A percentile compares a stretch with the other conserved stretches of the same genome.
These are phyloP conservation scores for Misgurnus mizolepis DNA, from an alignment of 2,113 vertebrate genomes.

Conservation along the genomic window DNA sequence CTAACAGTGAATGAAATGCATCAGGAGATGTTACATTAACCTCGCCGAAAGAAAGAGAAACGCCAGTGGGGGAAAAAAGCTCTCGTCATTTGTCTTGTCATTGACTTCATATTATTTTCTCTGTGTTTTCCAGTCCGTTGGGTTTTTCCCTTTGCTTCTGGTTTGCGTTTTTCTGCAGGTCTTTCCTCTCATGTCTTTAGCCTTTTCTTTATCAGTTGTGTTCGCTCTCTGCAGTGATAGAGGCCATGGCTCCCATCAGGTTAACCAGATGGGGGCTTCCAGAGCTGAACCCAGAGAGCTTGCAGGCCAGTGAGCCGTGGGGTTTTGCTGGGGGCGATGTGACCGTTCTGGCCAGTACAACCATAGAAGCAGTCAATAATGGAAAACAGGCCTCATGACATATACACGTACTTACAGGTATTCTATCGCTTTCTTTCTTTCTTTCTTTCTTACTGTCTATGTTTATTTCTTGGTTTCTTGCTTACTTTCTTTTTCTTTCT, in stretches of 20 bases:
- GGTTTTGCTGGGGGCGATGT: slow-evolving; percentile 92
- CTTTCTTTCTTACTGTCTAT: background rate
- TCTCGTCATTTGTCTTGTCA: slow-evolving; percentile 66
- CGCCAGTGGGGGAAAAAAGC: slow-evolving; percentile 42
- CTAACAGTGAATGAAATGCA: slow-evolving; percentile 71
- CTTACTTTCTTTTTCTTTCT: background rate
- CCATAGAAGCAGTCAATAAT: slow-evolving; percentile 92
- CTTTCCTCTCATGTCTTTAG: background rate
- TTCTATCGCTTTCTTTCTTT: background rate
- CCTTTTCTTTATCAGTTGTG: slow-evolving; percentile 14
- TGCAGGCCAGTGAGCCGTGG: slow-evolving; percentile 92
- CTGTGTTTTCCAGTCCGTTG: slow-evolving; percentile 60
- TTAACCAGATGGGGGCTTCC: slow-evolving; percentile 89
- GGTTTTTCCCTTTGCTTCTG: background rate
- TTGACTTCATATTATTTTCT: slow-evolving; percentile 60
- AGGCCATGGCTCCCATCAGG: slow-evolving; percentile 85
- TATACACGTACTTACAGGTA: slow-evolving; percentile 86
- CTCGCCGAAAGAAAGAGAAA: slow-evolving; percentile 46
- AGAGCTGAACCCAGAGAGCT: slow-evolving; percentile 86
- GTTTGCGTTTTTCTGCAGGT: background rate
- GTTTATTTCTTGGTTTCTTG: too few relatives aligned
- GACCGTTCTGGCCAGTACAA: slow-evolving; percentile 86
- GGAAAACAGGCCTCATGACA: slow-evolving; percentile 94
- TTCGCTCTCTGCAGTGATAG: slow-evolving; percentile 76
- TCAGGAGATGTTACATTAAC: slow-evolving; percentile 70